Evolutionary conservation across 2,113 vertebrate genomes (phyloP).

Genomic region (Galemys pyrenaicus): DNA sequence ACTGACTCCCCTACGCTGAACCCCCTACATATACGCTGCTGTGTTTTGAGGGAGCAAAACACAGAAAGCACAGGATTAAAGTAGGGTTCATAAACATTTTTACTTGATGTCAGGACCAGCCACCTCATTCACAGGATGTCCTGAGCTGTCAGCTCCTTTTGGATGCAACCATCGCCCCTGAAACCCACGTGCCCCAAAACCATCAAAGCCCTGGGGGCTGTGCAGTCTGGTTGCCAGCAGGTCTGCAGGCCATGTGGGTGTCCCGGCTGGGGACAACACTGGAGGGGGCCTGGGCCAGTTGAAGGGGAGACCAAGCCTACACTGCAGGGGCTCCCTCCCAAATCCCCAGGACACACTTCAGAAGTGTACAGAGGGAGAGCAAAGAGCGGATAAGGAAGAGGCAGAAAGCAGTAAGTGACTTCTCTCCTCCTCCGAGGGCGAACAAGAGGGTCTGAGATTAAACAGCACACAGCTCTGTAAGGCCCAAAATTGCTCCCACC

Average conservation of each 20-base stretch:
- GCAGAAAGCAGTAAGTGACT: neutral
- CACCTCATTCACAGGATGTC: neutral
- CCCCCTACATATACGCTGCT: neutral
- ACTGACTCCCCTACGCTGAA: neutral
- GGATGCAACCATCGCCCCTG: neutral
- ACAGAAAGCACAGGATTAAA: neutral
- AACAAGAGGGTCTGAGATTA: neutral
- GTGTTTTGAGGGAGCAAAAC: neutral
- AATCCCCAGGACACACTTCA: neutral
- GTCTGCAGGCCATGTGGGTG: neutral
- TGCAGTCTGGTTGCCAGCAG: neutral
- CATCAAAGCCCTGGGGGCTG: neutral
- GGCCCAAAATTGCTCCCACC: neutral
- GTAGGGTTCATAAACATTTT: neutral
- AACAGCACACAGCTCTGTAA: neutral
- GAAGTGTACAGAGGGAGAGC: neutral
- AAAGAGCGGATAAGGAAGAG: neutral
- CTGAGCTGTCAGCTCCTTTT: neutral
- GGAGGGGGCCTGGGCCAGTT: neutral
- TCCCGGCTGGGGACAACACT: neutral
- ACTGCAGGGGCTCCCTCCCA: neutral
- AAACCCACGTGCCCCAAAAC: neutral
- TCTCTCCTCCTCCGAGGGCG: neutral
- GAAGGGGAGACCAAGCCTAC: neutral
- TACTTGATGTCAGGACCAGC: neutral